A percentile compares a stretch with the other conserved stretches of the same genome.
Conservation (phyloP, 64 coral and sea anemone genomes). For the Astreopora myriophthalma region DNA sequence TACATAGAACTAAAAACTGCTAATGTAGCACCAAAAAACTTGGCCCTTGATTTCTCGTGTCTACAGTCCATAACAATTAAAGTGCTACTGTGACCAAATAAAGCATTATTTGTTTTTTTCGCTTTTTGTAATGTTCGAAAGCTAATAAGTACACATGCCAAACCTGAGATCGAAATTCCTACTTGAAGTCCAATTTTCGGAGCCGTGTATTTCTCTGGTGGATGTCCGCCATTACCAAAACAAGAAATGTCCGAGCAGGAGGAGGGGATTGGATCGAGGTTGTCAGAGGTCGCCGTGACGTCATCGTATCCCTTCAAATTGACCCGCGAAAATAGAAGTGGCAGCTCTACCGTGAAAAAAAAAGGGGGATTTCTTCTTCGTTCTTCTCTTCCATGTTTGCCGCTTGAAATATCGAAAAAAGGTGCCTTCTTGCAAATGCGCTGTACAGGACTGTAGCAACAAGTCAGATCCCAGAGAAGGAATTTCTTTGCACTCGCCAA, state of each 20-base stretch:
- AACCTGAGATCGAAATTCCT: background rate
- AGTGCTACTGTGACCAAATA: background rate
- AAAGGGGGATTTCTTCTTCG: no score
- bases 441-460: conserved; percentile 2
- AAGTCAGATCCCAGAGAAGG: background rate
- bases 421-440: background rate
- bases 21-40: no score
- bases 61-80: no score
- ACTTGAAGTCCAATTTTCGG: background rate
- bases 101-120: background rate
- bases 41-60: no score
- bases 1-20: no score
- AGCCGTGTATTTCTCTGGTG: background rate
- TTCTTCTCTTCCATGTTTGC: background rate
- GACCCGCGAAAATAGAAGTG: background rate
- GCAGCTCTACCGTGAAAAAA: background rate
- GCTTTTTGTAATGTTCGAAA: background rate
- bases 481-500: background rate
- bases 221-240: background rate
- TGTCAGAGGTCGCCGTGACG: background rate
- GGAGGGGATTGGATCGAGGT: background rate
- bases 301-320: background rate
- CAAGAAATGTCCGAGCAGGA: background rate
- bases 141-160: background rate
- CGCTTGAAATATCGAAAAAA: background rate